Percentiles rank a stretch among this genome's conserved stretches.
phyloP scores from a whole-genome alignment of 2,797 vertebrate genomes.

The Hemitrygon akajei region DNA sequence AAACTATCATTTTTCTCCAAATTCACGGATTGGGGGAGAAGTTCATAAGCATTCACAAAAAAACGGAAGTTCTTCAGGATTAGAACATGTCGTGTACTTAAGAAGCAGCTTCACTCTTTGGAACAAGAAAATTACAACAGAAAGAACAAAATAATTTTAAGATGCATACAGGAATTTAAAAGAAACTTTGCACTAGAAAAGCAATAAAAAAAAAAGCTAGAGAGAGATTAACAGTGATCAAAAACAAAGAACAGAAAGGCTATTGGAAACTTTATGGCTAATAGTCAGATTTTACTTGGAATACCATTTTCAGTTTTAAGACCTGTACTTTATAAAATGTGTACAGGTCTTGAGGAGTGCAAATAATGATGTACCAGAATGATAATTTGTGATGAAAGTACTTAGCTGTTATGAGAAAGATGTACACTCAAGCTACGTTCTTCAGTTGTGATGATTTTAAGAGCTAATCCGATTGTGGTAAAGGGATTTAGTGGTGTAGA shows the following conservation, averaged over 20 bases:
- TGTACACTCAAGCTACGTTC: neutral
- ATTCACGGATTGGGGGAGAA: neutral
- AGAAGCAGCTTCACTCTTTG: neutral
- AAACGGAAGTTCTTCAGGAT: neutral
- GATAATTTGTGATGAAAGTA: constrained; percentile 16
- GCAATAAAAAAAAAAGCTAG: neutral
- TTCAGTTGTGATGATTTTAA: neutral
- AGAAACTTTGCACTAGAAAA: neutral
- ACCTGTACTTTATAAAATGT: neutral
- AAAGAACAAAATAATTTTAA: neutral
- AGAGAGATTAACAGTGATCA: too few species aligned
- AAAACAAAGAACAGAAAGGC: too few species aligned
- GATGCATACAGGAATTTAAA: neutral
- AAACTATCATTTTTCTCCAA: too few species aligned
- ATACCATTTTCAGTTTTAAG: constrained; percentile 7
- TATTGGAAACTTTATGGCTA: neutral
- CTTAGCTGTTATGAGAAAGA: constrained; percentile 1
- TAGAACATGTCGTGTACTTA: neutral
- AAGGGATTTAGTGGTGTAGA: constrained; percentile 20
- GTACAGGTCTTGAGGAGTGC: neutral
- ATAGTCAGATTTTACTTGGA: neutral
- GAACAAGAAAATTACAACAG: neutral
- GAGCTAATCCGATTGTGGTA: constrained; percentile 13
- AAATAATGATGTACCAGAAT: neutral
- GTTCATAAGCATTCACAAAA: neutral